Base-by-base conservation (phyloP, 92 coral and sea anemone genomes). In the Bergia sp. region DNA sequence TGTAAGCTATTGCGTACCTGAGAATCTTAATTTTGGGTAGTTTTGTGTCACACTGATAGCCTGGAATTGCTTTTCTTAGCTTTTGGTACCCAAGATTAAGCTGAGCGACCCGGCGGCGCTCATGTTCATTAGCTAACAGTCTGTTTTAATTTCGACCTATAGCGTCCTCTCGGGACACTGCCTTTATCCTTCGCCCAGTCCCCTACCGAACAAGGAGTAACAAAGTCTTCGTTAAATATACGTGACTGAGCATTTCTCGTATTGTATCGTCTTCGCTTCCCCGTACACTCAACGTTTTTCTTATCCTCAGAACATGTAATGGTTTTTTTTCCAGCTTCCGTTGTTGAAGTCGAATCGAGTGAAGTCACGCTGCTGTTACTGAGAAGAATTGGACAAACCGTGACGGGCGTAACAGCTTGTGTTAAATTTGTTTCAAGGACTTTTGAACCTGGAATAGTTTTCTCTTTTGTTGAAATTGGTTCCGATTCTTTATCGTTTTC, bases 41-140 rank as follows among this genome's bases (percentile, higher is more conserved):
- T 80, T 95, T 95, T 50, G 98, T 95, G 85, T 95, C 96, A 71
- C 98, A 95, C 88, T 95, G 98, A 71, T 95, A 95, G 5, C 98
- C 98, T 15, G 98, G 98, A 53, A 95, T 95, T 20, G 94, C 86
- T 88, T 95, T 94, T 64, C 98, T 83, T 41, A 95, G 76, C 74
- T 92, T 91, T 76, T 95, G 98, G 82, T 95, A 95, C 37, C 96
- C 98, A 61, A 91, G 92, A 76, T 95, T 95, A 40, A 95, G 91
- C 88, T 95, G 98, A 7, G 98, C 96, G 7, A 95, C 98, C 29
- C 98, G 82, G 15, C 98, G 88, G 29, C 98, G 88, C 85, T 95
- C 98, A 76, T 95, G 98, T 57, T 95, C 98, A 82, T 95, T 95
- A 44, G 98, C 98, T 44, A 95, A 88, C 15, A 95, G 93, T 75